These are phyloP conservation scores for Lepisosteus oculatus DNA, from an alignment of 2,113 vertebrate species.

Conservation along the genomic window DNA sequence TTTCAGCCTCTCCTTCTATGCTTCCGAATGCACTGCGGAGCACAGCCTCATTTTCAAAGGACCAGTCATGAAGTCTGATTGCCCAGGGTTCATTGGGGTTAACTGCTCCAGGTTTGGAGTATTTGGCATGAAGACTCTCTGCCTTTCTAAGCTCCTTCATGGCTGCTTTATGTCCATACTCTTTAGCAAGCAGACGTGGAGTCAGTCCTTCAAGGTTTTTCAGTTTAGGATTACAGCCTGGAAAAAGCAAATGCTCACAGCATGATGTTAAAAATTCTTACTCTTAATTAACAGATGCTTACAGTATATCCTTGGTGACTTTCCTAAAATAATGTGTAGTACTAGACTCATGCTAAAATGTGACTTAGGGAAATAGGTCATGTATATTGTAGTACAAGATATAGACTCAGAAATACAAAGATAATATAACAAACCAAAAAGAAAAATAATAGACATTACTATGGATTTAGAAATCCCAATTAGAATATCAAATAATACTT, in stretches of 20 bases:
- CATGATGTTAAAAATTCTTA: too few species aligned
- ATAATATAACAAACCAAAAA: too few species aligned
- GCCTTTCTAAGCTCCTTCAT: constrained; percentile 68
- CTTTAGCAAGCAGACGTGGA: constrained; percentile 74
- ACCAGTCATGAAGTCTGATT: constrained; percentile 85
- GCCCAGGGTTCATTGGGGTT: constrained; percentile 66
- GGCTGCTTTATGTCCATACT: constrained; percentile 69
- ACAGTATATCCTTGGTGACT: too few species aligned
- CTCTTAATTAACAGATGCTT: too few species aligned
- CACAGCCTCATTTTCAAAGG: constrained; percentile 62
- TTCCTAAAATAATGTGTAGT: too few species aligned
- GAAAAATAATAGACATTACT: too few species aligned
- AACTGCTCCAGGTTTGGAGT: constrained; percentile 39
- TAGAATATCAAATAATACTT: too few species aligned
- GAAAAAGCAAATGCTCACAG: constrained; percentile 20
- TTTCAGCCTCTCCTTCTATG: constrained; percentile 45
- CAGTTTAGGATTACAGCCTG: constrained; percentile 85
- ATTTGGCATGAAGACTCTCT: constrained; percentile 63
- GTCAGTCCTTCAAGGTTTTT: constrained; percentile 71
- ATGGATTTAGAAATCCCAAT: too few species aligned
- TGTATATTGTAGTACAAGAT: too few species aligned
- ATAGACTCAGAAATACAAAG: too few species aligned
- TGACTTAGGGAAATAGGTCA: too few species aligned
- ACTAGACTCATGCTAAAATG: too few species aligned
- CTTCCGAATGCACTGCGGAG: constrained; percentile 56